Base-by-base conservation (phyloP, 1,140 invertebrate genomes). In the Tetragonula clypearis region DNA sequence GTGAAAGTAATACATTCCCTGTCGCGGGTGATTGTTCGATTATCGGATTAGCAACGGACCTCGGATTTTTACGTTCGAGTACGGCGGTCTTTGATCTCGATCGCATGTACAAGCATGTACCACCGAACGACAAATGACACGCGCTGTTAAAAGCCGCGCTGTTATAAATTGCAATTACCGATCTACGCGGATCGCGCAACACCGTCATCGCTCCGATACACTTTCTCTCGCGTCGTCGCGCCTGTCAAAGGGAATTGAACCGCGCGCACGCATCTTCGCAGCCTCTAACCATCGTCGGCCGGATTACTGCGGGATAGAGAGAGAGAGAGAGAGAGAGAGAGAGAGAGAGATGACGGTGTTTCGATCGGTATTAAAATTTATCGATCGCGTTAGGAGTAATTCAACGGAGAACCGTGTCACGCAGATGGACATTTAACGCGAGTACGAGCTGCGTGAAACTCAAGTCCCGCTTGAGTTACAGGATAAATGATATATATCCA, bases 91-190 rank as follows among this genome's bases (percentile, higher is more conserved):
- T 90, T 90, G 88, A 90, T 90, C 83, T 79, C 83, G 79, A 53
- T 76, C 75, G 53, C 26, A 49, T 49, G 62, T 30, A 53, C 56
- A 58, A 35, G 55, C 77, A 55, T 21, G 58, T 79, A 66, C 81
- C 69, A 60, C 49, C 72, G 72, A 60, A 65, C 88, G 87, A 85
- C 84, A 85, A 90, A 88, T 88, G 86, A 88, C 89, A 68, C 82
- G 79, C 65, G 72, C 62, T 83, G 85, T 88, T 90, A 85, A 87
- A 71, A 71, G 35, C 41, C 68, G 72, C 60, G 72, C 60, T 76
- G 85, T 90, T 91, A 91, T 91, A 91, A 91, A 91, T 91, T 85
- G 87, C 90, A 91, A 91, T 91, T 85, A 91, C 82, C 89, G 68
- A 88, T 87, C 88, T 77, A 85, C 81, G 80, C 71, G 74, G 62